Percentiles rank a stretch among this genome's conserved stretches.
Conservation (phyloP, 2,797 vertebrate species). For the Sardinella longiceps region DNA sequence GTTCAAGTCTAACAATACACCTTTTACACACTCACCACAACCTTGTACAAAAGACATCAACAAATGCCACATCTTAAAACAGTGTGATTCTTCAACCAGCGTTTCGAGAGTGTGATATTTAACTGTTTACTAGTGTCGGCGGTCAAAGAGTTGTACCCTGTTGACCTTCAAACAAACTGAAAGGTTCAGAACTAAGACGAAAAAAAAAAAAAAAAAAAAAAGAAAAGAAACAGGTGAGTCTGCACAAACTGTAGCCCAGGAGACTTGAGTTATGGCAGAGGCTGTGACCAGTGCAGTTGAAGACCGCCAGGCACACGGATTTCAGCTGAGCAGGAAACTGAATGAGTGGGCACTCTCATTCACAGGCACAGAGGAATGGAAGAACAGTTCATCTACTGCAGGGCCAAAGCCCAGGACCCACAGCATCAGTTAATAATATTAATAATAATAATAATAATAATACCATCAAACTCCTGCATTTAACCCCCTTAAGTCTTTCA, state of each 20-base stretch:
- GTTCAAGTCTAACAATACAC: slow-evolving; percentile 58
- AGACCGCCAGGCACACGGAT: slow-evolving; percentile 43
- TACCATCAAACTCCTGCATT: neutral
- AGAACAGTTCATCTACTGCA: slow-evolving; percentile 61
- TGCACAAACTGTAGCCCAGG: neutral
- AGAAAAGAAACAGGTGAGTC: slow-evolving; percentile 6
- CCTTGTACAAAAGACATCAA: slow-evolving; percentile 50
- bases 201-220: too few species aligned
- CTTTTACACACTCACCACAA: slow-evolving; percentile 46
- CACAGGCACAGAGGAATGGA: slow-evolving; percentile 73
- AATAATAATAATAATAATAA: too few species aligned
- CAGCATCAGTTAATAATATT: slow-evolving; percentile 36
- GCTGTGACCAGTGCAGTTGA: slow-evolving; percentile 30
- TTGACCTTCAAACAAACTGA: slow-evolving; percentile 7
- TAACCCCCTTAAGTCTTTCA: neutral
- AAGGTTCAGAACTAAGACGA: neutral
- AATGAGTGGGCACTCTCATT: slow-evolving; percentile 52
- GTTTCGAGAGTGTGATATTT: neutral
- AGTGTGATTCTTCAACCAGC: neutral
- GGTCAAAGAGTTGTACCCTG: slow-evolving; percentile 15
- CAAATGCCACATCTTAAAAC: slow-evolving; percentile 13
- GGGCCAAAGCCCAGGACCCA: slow-evolving; percentile 36
- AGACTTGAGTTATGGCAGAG: slow-evolving; percentile 11
- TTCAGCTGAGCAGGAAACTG: slow-evolving; percentile 47
- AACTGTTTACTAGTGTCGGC: neutral